Base-by-base conservation (phyloP, 2,888 invertebrate genomes). In the Meta bourneti region DNA sequence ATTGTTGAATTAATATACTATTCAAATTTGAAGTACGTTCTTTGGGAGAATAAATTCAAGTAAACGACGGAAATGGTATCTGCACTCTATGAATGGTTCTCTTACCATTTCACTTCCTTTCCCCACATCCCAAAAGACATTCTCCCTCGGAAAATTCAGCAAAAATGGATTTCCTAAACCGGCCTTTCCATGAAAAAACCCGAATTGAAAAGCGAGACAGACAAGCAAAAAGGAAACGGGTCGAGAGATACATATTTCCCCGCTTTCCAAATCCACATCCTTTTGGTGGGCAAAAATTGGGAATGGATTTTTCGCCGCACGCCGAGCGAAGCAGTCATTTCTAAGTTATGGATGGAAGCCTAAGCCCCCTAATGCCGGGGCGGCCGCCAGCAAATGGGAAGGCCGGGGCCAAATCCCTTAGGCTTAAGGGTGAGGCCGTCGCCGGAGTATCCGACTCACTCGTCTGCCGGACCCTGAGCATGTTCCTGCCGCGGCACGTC, bases 401-500 rank as follows among this genome's bases (percentile, higher is more conserved):
- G 85, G 86, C 89, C 89, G 91, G 89, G 77, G 89, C 91, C 93
- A 93, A 93, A 93, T 93, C 93, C 93, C 91, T 91, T 89, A 82
- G 91, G 93, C 93, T 93, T 93, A 93, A 90, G 92, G 86, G 87
- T 7, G 80, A 69, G 69, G 52, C 74, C 77, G 34, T 70, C 51
- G 83, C 9, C 82, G 83, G 82, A 78, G 75, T 20, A n/a, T 20
- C 77, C 82, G 34, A 71, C 80, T 91, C 91, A 86, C 86, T 86
- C 80, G 75, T 11, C 20, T 72, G 91, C 91, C 91, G 91, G 69
- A 49, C 78, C 54, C 78, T 74, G 91, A 91, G 78, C 87, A 91
- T 91, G 91, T 91, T 91, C 91, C 82, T 91, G 87, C 91, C 91
- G 91, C 87, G 82, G 69, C 91, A 87, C 20, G 19, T 77, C 7